Base-by-base conservation (phyloP, 2,113 vertebrate genomes). In the Muntiacus muntjak region DNA sequence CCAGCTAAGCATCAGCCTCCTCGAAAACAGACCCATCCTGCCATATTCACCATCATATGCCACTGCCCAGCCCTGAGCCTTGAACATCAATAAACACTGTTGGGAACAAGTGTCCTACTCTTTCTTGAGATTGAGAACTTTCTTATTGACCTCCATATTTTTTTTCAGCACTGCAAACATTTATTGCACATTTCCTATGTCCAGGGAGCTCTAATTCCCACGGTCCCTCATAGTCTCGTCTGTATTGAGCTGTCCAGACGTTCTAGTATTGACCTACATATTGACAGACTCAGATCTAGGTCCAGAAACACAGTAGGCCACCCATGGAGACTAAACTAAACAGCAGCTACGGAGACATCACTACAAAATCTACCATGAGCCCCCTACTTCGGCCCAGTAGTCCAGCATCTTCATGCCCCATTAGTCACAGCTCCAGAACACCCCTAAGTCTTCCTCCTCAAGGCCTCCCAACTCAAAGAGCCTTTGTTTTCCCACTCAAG, bases 401-500 rank as follows among this genome's bases (percentile, higher is more conserved):
- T 21, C 52, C 62, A 26, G 5, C 0, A 25, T 26, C 87, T 57
- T 78, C 45, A 13, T 9, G 25, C 76, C 21, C 82, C 90, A 67
- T 28, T 19, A 10, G 3, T 91, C 47, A 16, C 67, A 40, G 33
- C 36, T 26, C n/a, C 2, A 47, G 96, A 40, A 25, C 43, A 26
- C 2, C 60, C 52, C 76, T 21, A 15, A 9, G 83, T 76, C 93
- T 94, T 76, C 94, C 96, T 94, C 50, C 28, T 6, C 1, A 0
- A 50, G 50, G 1, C 62, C 87, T 25, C 26, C 21, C 57, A 36
- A 64, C 67, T 84, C 33, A 54, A 30, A 81, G 54, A 1, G 17
- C 6, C 92, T 97, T 97, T 98, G 98, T 98, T 96, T 97, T 64
- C 91, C 52, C 82, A 23, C 62, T 67, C 82, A 81, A 87, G 96